A percentile compares a stretch with the other conserved stretches of the same genome.
These are phyloP conservation scores for Tipula lateralis DNA, from an alignment of 2,888 invertebrate species.

Conservation along the genomic window DNA sequence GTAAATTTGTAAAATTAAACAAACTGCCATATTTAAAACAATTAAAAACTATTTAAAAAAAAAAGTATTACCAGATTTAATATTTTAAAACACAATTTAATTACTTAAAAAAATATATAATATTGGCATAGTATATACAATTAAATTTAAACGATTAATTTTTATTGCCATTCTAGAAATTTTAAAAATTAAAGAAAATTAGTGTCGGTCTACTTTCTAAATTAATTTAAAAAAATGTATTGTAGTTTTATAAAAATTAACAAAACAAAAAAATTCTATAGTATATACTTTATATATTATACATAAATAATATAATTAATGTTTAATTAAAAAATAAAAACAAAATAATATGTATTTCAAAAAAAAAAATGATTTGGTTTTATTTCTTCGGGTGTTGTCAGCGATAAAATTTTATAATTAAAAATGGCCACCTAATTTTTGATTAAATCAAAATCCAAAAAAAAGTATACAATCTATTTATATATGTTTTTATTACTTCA, in stretches of 20 bases:
- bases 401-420: not conserved
- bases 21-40: not conserved
- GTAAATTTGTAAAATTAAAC: conserved; percentile 24
- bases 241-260: conserved; percentile 24
- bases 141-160: not conserved
- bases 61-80: conserved; percentile 19
- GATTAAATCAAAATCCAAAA: not conserved
- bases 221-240: not conserved
- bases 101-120: not conserved
- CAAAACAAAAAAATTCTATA: not conserved
- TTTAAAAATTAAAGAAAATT: not conserved
- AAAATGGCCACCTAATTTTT: not conserved
- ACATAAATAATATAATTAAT: conserved; percentile 4
- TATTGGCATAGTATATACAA: not conserved
- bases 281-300: not conserved
- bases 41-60: not conserved
- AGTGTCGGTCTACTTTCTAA: conserved; percentile 5
- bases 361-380: not conserved
- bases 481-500: not conserved
- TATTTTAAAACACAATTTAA: not conserved
- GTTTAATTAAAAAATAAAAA: conserved; percentile 20
- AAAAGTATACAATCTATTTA: not conserved
- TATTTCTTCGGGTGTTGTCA: not conserved
- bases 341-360: not conserved
- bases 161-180: not conserved